Conservation (phyloP, 2,888 invertebrate species). For the Epinotia bilunana region DNA sequence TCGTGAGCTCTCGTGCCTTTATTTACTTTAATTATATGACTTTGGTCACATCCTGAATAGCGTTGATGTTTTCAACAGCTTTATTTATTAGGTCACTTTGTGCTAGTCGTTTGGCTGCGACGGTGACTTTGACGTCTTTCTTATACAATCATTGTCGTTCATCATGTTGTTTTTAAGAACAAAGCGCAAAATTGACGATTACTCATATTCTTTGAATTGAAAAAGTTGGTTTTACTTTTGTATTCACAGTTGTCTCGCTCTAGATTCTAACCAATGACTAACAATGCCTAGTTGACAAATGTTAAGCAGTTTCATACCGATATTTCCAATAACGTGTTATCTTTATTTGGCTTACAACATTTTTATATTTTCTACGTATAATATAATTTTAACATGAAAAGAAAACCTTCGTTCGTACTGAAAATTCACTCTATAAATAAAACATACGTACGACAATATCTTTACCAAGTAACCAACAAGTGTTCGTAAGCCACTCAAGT, state of each 20-base stretch:
- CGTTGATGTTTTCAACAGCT: slow-evolving; percentile 9
- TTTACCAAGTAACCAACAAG: slow-evolving; percentile 26
- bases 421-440: not conserved
- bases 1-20: slow-evolving; percentile 50
- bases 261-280: not conserved
- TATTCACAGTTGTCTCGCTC: not conserved
- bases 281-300: not conserved
- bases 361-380: not conserved
- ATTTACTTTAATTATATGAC: slow-evolving; percentile 41
- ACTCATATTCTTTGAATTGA: slow-evolving; percentile 11
- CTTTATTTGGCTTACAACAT: not conserved
- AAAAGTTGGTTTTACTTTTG: not conserved
- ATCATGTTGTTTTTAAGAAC: slow-evolving; percentile 22
- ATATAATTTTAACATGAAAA: not conserved
- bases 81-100: slow-evolving; percentile 26
- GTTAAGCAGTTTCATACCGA: not conserved
- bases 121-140: not conserved
- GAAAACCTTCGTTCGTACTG: not conserved
- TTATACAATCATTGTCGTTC: slow-evolving; percentile 17
- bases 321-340: not conserved
- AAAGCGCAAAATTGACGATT: not conserved
- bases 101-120: slow-evolving; percentile 10
- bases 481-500: slow-evolving; percentile 26
- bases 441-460: not conserved
- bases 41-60: slow-evolving; percentile 34